These are phyloP conservation scores for Lithobates pipiens DNA, from an alignment of 2,797 vertebrate species.

Conservation along the genomic window DNA sequence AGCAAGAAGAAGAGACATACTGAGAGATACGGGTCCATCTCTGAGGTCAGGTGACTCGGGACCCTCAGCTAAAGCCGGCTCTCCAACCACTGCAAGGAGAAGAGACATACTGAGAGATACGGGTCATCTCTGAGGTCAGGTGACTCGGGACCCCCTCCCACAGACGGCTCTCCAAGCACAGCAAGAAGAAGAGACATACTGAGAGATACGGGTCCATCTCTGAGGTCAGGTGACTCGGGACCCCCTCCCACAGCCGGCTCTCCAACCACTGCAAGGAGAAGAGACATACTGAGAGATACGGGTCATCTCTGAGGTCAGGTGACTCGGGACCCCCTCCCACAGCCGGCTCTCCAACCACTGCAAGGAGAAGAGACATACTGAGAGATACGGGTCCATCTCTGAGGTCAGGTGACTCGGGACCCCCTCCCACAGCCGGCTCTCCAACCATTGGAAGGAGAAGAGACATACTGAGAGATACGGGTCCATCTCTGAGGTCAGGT, in stretches of 20 bases:
- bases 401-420: neutral
- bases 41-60: neutral
- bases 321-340: neutral
- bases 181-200: neutral
- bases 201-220: neutral
- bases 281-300: neutral
- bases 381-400: neutral
- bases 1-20: too few species aligned
- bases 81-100: conserved; percentile 33
- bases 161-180: conserved; percentile 17
- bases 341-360: conserved; percentile 19
- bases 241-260: neutral
- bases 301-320: neutral
- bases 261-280: conserved; percentile 26
- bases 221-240: neutral
- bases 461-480: neutral
- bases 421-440: neutral
- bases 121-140: neutral
- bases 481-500: neutral
- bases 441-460: conserved; percentile 17
- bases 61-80: neutral
- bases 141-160: neutral
- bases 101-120: neutral
- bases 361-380: neutral
- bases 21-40: neutral